Conservation (phyloP, 2,113 vertebrate species). For the Gallinago media region DNA sequence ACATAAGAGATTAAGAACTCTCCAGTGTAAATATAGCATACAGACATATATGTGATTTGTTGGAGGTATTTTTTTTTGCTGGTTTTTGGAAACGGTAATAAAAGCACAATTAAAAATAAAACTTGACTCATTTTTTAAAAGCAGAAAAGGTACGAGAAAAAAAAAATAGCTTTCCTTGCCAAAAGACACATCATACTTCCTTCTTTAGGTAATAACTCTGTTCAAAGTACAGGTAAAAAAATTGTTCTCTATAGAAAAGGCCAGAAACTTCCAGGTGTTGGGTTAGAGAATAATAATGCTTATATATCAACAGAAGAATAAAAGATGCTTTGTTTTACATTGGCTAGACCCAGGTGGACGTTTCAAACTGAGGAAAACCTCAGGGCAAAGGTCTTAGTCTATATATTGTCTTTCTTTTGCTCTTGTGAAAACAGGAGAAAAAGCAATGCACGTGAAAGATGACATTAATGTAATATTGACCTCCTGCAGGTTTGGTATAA, state of each 20-base stretch:
- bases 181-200: neutral
- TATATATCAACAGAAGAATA: neutral
- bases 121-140: neutral
- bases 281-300: neutral
- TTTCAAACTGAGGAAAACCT: neutral
- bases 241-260: neutral
- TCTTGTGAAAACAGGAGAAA: neutral
- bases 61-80: neutral
- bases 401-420: neutral
- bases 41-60: neutral
- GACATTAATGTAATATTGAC: accelerated
- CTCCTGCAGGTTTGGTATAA: neutral
- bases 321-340: neutral
- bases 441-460: neutral
- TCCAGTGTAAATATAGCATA: neutral
- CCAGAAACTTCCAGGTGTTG: neutral
- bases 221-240: neutral
- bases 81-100: conserved; percentile 36
- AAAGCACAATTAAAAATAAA: conserved; percentile 38
- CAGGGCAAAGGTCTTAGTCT: accelerated
- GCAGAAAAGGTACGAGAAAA: neutral
- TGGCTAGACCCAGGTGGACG: neutral
- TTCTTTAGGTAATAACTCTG: neutral
- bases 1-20: neutral
- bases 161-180: neutral